Base-by-base conservation (phyloP, 2,888 invertebrate genomes). In the Busseola fusca region DNA sequence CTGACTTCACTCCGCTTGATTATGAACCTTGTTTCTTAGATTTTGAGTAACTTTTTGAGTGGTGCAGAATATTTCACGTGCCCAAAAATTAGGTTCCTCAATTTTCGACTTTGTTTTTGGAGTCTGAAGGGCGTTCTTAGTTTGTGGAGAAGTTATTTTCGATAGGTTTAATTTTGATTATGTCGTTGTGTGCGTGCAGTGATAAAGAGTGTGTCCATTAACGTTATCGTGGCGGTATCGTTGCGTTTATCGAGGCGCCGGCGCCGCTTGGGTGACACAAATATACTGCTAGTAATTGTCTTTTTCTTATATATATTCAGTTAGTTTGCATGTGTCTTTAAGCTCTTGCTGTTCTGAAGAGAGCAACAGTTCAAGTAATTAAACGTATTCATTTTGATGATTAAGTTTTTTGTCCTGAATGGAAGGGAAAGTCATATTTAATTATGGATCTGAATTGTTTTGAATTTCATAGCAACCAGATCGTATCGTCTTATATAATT, bases 121-220 rank as follows among this genome's bases (percentile, higher is more conserved):
- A 42, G 58, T 63, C 78, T 75, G 78, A 71, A 77, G 81, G 68
- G 78, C 73, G 81, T 69, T 83, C 82, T 84, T 86, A 78, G 83
- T 83, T 85, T 86, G 87, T 79, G 80, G 74, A 74, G 78, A 82
- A 83, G 84, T 83, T 86, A 82, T 88, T 87, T 86, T 87, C 86
- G 83, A 85, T 85, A 88, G 87, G 88, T 88, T 88, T 87, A 85
- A 84, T 86, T 87, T 89, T 80, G 85, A 80, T 89, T 87, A 76
- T 85, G 84, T 79, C 77, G 76, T 84, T 85, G 86, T 87, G 82
- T 82, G 86, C 83, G 87, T 83, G 87, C 83, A 78, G 87, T 90
- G 94, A 94, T 94, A 94, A 92, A 89, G 90, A 87, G 87, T 89
- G 92, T 90, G 87, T 94, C 95, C 95, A 95, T 95, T 95, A 95